These are phyloP conservation scores for Nesoenas mayeri DNA, from an alignment of 2,113 vertebrate genomes.

Conservation along the genomic window DNA sequence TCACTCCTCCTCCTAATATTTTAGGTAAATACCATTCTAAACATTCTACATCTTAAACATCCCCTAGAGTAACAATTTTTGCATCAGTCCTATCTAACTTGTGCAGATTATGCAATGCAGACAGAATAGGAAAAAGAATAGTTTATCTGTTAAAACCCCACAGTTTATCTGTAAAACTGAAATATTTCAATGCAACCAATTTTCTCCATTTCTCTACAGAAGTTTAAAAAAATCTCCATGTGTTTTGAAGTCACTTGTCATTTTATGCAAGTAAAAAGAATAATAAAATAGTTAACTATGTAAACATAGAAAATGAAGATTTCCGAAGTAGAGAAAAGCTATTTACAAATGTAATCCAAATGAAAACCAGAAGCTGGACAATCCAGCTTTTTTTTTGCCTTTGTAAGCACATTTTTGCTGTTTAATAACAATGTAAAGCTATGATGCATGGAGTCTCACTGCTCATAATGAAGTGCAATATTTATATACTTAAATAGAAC, in stretches of 20 bases:
- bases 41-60: not conserved
- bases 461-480: not conserved
- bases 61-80: not conserved
- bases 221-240: not conserved
- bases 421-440: not conserved
- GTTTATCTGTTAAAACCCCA: not conserved
- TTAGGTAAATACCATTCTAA: not conserved
- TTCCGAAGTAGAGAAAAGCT: not conserved
- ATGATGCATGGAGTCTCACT: not conserved
- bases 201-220: not conserved
- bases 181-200: not conserved
- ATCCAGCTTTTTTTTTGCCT: not conserved
- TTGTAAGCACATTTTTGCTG: not conserved
- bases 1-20: not conserved
- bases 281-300: not conserved
- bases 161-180: not conserved
- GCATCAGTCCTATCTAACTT: not conserved
- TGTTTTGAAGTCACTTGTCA: not conserved
- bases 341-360: not conserved
- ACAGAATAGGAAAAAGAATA: not conserved
- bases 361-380: not conserved
- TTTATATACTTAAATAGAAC: not conserved
- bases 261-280: not conserved
- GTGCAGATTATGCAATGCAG: not conserved
- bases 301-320: not conserved